phyloP scores from a whole-genome alignment of 2,797 vertebrate genomes.

The Tachyglossus aculeatus region DNA sequence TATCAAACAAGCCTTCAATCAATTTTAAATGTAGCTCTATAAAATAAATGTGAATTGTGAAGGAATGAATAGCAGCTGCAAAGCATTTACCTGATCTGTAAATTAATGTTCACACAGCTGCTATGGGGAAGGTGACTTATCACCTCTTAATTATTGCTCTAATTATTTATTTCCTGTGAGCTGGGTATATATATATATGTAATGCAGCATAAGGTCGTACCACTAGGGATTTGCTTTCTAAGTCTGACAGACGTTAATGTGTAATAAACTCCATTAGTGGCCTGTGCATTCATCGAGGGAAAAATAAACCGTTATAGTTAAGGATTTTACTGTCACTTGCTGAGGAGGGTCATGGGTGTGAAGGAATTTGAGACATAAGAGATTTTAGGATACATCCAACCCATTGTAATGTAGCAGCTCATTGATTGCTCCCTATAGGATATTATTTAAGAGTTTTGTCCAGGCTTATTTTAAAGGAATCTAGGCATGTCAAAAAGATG shows the following conservation, averaged over 20 bases:
- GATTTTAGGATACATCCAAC: background rate
- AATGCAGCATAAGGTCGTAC: background rate
- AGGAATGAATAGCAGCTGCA: slow-evolving; percentile 18
- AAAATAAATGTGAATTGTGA: slow-evolving; percentile 26
- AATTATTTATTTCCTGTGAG: background rate
- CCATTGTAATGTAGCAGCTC: background rate
- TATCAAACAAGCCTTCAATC: slow-evolving; percentile 23
- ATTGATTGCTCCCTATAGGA: background rate
- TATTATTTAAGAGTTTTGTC: background rate
- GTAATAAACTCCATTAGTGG: background rate
- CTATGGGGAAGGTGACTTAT: background rate
- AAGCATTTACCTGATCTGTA: slow-evolving; percentile 23
- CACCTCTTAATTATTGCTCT: background rate
- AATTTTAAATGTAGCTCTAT: slow-evolving; percentile 19
- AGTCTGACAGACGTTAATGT: background rate
- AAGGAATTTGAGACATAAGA: slow-evolving; percentile 12
- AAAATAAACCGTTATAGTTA: slow-evolving; percentile 1
- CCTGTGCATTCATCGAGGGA: background rate
- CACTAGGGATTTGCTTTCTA: background rate
- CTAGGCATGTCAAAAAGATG: background rate
- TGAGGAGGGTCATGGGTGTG: background rate
- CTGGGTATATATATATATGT: background rate
- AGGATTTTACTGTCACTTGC: slow-evolving; percentile 20
- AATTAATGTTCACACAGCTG: background rate
- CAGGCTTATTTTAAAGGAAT: background rate